Evolutionary conservation across 2,113 vertebrate species (phyloP).

Genomic region (Balaenoptera acutorostrata): DNA sequence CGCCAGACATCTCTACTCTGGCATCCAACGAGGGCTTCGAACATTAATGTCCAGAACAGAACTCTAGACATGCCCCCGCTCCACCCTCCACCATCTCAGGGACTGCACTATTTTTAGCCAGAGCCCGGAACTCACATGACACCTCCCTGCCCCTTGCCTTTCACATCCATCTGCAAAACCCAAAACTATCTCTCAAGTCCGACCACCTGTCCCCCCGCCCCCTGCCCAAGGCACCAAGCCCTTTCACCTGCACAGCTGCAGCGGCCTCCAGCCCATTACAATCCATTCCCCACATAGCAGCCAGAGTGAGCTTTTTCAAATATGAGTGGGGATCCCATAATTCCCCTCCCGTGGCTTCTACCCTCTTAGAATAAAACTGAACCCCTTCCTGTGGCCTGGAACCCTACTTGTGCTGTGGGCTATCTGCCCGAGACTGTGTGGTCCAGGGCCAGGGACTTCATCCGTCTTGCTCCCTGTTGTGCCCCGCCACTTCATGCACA

Average conservation of each 20-base stretch:
- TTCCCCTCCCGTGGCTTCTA: background rate
- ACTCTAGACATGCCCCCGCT: background rate
- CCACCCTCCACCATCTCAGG: no score
- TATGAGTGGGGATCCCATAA: no score
- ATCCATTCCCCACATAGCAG: background rate
- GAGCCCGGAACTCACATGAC: background rate
- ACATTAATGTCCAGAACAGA: background rate
- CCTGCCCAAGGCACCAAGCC: background rate
- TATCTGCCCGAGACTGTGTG: background rate
- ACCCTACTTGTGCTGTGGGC: background rate
- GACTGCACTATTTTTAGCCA: background rate
- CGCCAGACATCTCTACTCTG: rapidly evolving
- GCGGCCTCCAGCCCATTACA: background rate
- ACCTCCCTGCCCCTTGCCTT: background rate
- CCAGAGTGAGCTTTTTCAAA: background rate
- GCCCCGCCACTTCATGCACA: background rate
- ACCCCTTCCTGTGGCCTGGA: background rate
- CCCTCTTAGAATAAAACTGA: background rate
- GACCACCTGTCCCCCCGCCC: no score
- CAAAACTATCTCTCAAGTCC: background rate
- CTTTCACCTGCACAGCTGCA: background rate
- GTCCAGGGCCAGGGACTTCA: background rate
- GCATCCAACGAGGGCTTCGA: background rate
- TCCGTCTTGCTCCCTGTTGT: background rate
- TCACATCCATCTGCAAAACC: background rate